These are phyloP conservation scores for Reticulitermes lucifugus DNA, from an alignment of 2,888 invertebrate species.

Conservation along the genomic window DNA sequence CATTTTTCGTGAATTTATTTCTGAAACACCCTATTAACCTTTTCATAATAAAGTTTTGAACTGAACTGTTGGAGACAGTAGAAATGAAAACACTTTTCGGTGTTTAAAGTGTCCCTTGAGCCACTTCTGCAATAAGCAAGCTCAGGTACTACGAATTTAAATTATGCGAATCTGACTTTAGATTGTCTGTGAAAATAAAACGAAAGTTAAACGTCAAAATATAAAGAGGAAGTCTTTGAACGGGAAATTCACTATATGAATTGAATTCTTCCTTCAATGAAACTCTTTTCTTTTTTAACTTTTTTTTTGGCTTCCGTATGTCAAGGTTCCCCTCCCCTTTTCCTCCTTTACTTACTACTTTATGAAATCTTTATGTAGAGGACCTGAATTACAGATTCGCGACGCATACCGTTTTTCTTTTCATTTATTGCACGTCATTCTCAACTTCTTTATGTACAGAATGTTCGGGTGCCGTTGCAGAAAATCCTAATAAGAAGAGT, in stretches of 20 bases:
- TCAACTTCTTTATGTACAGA: constrained; percentile 1
- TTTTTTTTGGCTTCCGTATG: not conserved
- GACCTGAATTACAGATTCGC: constrained; percentile 32
- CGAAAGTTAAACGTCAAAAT: not conserved
- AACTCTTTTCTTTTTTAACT: not conserved
- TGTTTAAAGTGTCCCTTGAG: too few relatives aligned
- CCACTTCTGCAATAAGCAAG: too few relatives aligned
- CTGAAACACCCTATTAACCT: too few relatives aligned
- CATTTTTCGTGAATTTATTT: too few relatives aligned
- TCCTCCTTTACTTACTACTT: constrained; percentile 11
- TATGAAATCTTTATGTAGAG: constrained; percentile 35
- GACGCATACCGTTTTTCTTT: constrained; percentile 17
- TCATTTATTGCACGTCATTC: constrained; percentile 25
- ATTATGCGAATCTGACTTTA: not conserved
- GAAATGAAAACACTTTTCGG: too few relatives aligned
- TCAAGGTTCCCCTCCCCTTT: not conserved
- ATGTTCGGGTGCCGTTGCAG: not conserved
- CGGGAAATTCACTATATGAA: not conserved
- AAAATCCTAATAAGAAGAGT: constrained; percentile 34
- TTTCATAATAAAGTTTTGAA: too few relatives aligned
- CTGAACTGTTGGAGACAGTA: too few relatives aligned
- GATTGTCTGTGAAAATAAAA: not conserved
- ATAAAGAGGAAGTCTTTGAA: not conserved
- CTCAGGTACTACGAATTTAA: not conserved
- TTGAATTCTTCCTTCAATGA: not conserved